Evolutionary conservation across 2,797 vertebrate genomes (phyloP).

Genomic region (Hephaestus fuliginosus): DNA sequence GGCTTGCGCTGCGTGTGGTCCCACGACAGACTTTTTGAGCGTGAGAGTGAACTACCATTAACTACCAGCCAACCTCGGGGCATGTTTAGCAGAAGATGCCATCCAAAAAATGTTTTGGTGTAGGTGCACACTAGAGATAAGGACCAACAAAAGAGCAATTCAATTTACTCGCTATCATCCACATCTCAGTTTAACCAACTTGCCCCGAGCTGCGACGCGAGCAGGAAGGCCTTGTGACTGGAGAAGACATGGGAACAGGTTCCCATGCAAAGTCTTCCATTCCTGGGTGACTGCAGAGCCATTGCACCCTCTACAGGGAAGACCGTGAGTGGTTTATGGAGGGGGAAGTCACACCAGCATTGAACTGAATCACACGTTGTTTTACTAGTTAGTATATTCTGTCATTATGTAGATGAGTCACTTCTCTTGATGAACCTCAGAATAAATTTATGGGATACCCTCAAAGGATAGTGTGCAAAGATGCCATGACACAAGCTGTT

Average conservation of each 20-base stretch:
- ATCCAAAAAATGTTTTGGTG: conserved; percentile 54
- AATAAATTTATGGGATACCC: conserved; percentile 19
- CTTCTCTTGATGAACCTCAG: not conserved
- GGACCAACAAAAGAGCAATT: conserved; percentile 68
- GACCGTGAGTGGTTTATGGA: too few relatives aligned
- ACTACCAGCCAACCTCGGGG: conserved; percentile 50
- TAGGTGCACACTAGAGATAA: conserved; percentile 55
- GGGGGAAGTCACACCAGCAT: not conserved
- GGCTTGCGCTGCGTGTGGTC: conserved; percentile 62
- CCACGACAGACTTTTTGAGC: conserved; percentile 53
- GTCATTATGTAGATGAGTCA: conserved; percentile 16
- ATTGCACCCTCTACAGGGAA: conserved; percentile 66
- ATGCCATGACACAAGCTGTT: conserved; percentile 47
- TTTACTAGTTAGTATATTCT: not conserved
- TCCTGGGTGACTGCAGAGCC: not conserved
- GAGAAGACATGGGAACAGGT: conserved; percentile 54
- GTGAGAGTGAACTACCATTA: conserved; percentile 64
- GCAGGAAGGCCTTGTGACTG: conserved; percentile 81
- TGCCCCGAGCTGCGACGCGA: conserved; percentile 67
- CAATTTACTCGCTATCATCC: conserved; percentile 68
- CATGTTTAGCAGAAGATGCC: conserved; percentile 42
- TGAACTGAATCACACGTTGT: not conserved
- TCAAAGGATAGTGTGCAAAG: conserved; percentile 46
- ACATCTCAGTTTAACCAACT: conserved; percentile 62
- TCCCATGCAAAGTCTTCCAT: conserved; percentile 54